phyloP scores from a whole-genome alignment of 2,113 vertebrate genomes.

The Pica pica region DNA sequence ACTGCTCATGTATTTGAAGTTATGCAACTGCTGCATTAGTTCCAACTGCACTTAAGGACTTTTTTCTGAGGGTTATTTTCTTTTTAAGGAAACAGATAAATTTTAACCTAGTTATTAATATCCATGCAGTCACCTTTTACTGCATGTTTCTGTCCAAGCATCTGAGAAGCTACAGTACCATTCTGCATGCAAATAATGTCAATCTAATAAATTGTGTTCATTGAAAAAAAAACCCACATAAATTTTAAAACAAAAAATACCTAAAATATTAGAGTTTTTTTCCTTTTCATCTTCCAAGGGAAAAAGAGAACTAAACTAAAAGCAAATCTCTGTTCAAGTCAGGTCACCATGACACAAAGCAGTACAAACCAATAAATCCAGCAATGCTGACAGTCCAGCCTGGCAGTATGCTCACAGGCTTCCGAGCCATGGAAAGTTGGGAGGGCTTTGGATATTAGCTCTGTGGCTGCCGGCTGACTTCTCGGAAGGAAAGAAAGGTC shows the following conservation, averaged over 20 bases:
- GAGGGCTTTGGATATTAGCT: background rate
- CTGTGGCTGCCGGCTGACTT: background rate
- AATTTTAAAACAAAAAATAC: background rate
- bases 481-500: background rate
- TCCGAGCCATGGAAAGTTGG: constrained; percentile 42
- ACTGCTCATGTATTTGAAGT: background rate
- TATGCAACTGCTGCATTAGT: background rate
- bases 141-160: background rate
- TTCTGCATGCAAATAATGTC: background rate
- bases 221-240: background rate
- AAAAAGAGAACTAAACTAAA: constrained; percentile 52
- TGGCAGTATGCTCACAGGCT: constrained; percentile 16
- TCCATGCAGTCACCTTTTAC: background rate
- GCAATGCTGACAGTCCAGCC: constrained; percentile 58
- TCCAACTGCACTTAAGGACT: background rate
- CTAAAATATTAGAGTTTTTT: background rate
- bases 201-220: background rate
- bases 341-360: constrained; percentile 76
- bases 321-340: constrained; percentile 59
- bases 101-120: background rate
- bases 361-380: constrained; percentile 66
- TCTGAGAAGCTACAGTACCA: background rate
- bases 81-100: background rate
- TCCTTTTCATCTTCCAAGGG: constrained; percentile 15
- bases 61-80: background rate